phyloP scores from a whole-genome alignment of 2,113 vertebrate species.

The Calonectris borealis region DNA sequence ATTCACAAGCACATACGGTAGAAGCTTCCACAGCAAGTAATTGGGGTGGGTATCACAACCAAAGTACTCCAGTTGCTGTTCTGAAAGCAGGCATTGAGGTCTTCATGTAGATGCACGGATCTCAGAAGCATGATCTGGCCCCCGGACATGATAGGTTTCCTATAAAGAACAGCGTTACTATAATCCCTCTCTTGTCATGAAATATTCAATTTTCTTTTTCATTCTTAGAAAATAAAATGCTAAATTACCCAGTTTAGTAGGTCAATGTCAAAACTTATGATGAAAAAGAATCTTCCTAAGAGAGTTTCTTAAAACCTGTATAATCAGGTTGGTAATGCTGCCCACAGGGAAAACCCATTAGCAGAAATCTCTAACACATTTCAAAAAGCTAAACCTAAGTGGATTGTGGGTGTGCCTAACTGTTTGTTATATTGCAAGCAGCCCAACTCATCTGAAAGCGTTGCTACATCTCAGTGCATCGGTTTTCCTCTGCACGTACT shows the following conservation, averaged over 20 bases:
- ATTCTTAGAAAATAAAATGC: constrained; percentile 62
- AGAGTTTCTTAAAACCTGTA: constrained; percentile 62
- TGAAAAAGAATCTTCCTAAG: constrained; percentile 63
- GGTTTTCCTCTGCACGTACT: not conserved
- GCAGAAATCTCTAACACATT: constrained; percentile 63
- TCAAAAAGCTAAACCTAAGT: constrained; percentile 50
- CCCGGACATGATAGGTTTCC: constrained; percentile 34
- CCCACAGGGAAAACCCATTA: constrained; percentile 67
- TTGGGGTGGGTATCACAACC: not conserved
- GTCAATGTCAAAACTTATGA: constrained; percentile 64
- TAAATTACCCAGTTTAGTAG: constrained; percentile 69
- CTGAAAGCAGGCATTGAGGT: not conserved
- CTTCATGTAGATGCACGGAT: not conserved
- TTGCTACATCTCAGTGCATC: not conserved
- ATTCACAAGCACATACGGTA: not conserved
- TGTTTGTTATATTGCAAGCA: not conserved
- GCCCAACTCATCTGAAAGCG: not conserved
- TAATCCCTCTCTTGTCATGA: constrained; percentile 64
- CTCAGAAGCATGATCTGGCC: constrained; percentile 11
- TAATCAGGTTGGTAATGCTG: constrained; percentile 70
- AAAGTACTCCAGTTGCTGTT: not conserved
- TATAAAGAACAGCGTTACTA: constrained; percentile 1
- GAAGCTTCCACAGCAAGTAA: not conserved
- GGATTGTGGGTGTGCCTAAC: constrained; percentile 30
- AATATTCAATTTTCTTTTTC: constrained; percentile 67